Base-by-base conservation (phyloP, 2,797 vertebrate genomes). In the Enteromius thamalakanensis region DNA sequence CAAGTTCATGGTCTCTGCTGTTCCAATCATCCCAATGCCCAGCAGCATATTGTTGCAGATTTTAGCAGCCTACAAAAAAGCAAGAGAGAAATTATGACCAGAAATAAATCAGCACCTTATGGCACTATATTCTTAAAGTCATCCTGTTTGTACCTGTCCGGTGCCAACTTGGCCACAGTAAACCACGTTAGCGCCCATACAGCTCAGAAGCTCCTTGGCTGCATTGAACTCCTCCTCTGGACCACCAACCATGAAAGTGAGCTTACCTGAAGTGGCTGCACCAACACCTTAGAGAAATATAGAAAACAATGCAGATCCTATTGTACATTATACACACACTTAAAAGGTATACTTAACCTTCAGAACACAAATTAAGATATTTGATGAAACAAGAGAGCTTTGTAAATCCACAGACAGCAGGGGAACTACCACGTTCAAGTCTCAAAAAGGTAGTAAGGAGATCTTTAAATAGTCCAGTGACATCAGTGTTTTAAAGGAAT, bases 21-120 rank as follows among this genome's bases (percentile, higher is more conserved):
- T 99, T 84, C 98, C 98, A 70, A 99, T 98, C 98, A 99, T 99
- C 90, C 97, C 96, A 81, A 99, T 98, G 62, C 96, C 98, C 87
- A 99, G 92, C 72, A 99, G 95, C 98, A 99, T 98, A 91, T 99
- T 99, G 95, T 99, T 99, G 88, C 98, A 99, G 91, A 99, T 99
- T 94, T 99, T 99, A 76, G 97, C 98, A 83, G 98, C 97, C 98
- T 99, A 90, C 76, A 94, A 81, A 40, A 85, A 85, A 29, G 58
- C 80, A 40, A 91, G 85, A 32, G 23, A 89, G 4, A 81, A 11
- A 74, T n/a, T 2, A 76, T 53, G 77, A 67, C 71, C 71, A 10
- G 64, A 49, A 10, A 10, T 64, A 60, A 79, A 80, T 37, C 6
- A 53, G 19, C 53, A 11, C 21, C 42, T 71, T 80, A 55, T 26